Conservation (phyloP, 2,797 vertebrate species). For the Amblyraja radiata region DNA sequence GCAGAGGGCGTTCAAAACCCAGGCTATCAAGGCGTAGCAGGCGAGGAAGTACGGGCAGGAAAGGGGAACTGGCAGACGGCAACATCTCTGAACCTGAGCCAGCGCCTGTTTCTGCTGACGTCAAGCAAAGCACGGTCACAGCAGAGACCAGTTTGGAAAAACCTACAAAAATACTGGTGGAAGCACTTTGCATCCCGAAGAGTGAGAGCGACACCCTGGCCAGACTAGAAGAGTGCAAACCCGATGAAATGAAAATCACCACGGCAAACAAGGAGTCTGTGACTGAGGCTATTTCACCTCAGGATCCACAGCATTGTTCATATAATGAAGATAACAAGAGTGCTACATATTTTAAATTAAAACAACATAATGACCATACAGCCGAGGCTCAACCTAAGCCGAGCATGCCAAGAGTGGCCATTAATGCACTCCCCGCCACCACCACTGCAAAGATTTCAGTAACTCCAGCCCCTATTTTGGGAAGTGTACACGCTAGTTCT, state of each 20-base stretch:
- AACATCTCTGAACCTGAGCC: slow-evolving; percentile 56
- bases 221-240: slow-evolving; percentile 16
- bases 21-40: slow-evolving; percentile 66
- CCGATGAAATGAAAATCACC: not conserved
- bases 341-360: slow-evolving; percentile 55
- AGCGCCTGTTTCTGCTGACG: slow-evolving; percentile 68
- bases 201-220: not conserved
- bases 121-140: slow-evolving; percentile 47
- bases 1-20: slow-evolving; percentile 72
- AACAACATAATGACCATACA: slow-evolving; percentile 52
- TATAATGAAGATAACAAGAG: slow-evolving; percentile 47
- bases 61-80: slow-evolving; percentile 52
- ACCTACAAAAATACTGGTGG: slow-evolving; percentile 9
- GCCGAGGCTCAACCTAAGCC: slow-evolving; percentile 54
- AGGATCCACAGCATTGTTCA: slow-evolving; percentile 43
- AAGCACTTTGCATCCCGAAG: slow-evolving; percentile 9
- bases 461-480: slow-evolving; percentile 52
- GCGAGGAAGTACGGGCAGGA: slow-evolving; percentile 68
- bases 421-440: slow-evolving; percentile 52
- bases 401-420: slow-evolving; percentile 52
- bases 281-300: slow-evolving; percentile 39
- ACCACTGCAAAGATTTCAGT: slow-evolving; percentile 59
- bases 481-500: slow-evolving; percentile 49
- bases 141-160: slow-evolving; percentile 44
- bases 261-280: slow-evolving; percentile 44